Percentiles rank a stretch among this genome's conserved stretches.
These are phyloP conservation scores for Sylvia borin DNA, from an alignment of 2,797 vertebrate genomes.

Conservation along the genomic window DNA sequence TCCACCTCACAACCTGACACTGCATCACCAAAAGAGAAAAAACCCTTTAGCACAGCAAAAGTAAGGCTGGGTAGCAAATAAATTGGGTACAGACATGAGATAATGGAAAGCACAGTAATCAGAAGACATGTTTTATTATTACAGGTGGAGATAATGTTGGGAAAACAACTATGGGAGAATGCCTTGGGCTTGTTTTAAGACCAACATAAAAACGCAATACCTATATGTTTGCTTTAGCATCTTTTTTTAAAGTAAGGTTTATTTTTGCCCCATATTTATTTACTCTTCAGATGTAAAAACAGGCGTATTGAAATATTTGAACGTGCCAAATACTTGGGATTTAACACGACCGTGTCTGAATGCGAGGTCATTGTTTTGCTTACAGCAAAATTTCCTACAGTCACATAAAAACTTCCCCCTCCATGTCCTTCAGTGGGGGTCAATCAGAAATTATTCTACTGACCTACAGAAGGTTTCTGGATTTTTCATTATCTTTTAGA, in stretches of 20 bases:
- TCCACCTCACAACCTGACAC: conserved; percentile 43
- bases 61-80: conserved; percentile 75
- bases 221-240: conserved; percentile 38
- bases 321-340: neutral
- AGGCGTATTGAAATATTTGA: neutral
- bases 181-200: conserved; percentile 76
- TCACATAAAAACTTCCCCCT: neutral
- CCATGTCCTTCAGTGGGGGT: neutral
- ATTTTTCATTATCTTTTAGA: neutral
- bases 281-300: neutral
- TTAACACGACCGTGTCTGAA: neutral
- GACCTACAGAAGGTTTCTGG: neutral
- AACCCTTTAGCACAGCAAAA: conserved; percentile 64
- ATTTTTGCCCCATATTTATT: conserved; percentile 6
- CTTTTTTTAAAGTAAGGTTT: neutral
- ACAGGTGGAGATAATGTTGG: conserved; percentile 86
- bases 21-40: conserved; percentile 51
- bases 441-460: neutral
- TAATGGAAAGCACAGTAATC: conserved; percentile 83
- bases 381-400: neutral
- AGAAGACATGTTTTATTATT: conserved; percentile 89
- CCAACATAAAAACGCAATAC: conserved; percentile 54
- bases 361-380: neutral
- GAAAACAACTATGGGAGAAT: conserved; percentile 83
- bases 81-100: conserved; percentile 87